Percentiles rank a stretch among this genome's conserved stretches.
These are phyloP conservation scores for Neodon shergylaensis DNA, from an alignment of 2,113 vertebrate genomes.

Conservation along the genomic window DNA sequence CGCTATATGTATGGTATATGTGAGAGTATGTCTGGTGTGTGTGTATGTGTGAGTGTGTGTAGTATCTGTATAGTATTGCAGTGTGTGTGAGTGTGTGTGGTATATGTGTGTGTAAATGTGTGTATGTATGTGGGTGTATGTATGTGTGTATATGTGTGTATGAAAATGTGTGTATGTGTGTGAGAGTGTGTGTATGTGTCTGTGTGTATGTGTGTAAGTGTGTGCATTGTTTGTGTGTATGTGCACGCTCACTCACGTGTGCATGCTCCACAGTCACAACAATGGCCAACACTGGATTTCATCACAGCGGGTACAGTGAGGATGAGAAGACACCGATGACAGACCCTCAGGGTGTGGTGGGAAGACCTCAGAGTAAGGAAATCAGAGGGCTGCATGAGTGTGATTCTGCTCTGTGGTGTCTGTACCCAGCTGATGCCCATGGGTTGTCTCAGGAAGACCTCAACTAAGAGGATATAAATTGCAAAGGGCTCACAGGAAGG, in stretches of 20 bases:
- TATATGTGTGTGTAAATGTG: neutral
- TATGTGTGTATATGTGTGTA: neutral
- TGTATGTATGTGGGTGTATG: neutral
- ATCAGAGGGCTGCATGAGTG: too few relatives aligned
- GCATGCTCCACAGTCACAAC: neutral
- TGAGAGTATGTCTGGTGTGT: too few relatives aligned
- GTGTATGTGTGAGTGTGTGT: too few relatives aligned
- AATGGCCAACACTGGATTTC: neutral
- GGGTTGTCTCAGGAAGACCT: neutral
- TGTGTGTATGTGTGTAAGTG: neutral
- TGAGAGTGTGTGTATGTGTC: neutral
- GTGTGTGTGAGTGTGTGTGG: neutral
- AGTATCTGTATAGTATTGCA: neutral
- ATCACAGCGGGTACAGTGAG: accelerated
- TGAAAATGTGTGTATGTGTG: too few relatives aligned
- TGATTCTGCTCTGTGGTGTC: neutral
- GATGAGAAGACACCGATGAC: neutral
- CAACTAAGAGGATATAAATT: neutral
- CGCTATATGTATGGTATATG: too few relatives aligned
- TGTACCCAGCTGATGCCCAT: accelerated
- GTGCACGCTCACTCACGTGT: too few relatives aligned
- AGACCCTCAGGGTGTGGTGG: accelerated
- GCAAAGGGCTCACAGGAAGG: neutral
- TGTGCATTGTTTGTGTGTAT: neutral
- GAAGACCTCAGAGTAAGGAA: neutral